Percentiles rank a stretch among this genome's conserved stretches.
phyloP scores from a whole-genome alignment of 2,797 vertebrate species.

The Labroides dimidiatus region DNA sequence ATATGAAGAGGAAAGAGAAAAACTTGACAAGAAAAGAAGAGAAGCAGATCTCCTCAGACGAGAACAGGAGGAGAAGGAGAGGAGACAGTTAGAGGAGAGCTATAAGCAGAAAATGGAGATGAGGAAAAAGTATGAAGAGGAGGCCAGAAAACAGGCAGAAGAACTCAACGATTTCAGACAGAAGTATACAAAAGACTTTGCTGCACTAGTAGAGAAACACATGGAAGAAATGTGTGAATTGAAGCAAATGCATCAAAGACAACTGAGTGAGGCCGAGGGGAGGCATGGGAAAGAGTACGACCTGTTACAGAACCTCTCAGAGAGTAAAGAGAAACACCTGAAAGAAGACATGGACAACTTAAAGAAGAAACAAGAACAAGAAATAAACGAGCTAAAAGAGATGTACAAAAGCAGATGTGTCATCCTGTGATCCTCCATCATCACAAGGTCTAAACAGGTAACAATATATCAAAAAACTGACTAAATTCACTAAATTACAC shows the following conservation, averaged over 20 bases:
- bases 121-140: constrained; percentile 10
- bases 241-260: neutral
- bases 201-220: accelerated
- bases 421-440: neutral
- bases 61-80: constrained; percentile 1
- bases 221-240: neutral
- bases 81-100: neutral
- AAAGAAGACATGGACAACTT: neutral
- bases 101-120: neutral
- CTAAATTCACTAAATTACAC: too few relatives aligned
- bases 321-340: neutral
- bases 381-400: neutral
- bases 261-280: neutral
- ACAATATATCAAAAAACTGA: too few relatives aligned
- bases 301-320: neutral
- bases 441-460: too few relatives aligned
- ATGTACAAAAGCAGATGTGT: neutral
- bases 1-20: neutral
- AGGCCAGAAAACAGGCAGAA: constrained; percentile 39
- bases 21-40: neutral
- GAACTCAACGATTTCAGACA: constrained; percentile 29
- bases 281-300: neutral
- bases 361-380: constrained; percentile 2
- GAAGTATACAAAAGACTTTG: neutral
- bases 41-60: neutral